These are phyloP conservation scores for Pagetopsis macropterus DNA, from an alignment of 2,797 vertebrate species.

Conservation along the genomic window DNA sequence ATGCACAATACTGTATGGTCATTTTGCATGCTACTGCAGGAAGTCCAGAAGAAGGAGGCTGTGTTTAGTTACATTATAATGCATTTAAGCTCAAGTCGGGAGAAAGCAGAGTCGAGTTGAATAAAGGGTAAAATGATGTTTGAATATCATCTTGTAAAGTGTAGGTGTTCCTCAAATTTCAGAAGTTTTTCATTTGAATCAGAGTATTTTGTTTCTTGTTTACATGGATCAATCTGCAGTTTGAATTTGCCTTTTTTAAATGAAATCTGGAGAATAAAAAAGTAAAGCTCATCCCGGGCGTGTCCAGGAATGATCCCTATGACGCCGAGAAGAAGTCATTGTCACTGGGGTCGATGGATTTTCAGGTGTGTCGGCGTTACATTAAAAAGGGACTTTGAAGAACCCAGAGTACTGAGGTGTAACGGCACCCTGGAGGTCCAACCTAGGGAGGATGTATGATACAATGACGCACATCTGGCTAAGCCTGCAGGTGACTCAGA, in stretches of 20 bases:
- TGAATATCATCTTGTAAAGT: no score
- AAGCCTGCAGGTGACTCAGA: conserved; percentile 33
- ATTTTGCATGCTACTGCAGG: background rate
- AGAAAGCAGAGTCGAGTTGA: no score
- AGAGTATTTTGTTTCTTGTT: background rate
- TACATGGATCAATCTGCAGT: background rate
- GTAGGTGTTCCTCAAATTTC: no score
- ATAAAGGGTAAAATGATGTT: no score
- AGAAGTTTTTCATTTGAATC: background rate
- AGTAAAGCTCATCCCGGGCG: background rate
- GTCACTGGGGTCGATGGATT: conserved; percentile 8
- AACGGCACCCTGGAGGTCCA: conserved; percentile 22
- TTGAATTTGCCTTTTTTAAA: background rate
- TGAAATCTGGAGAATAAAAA: background rate
- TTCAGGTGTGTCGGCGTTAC: background rate
- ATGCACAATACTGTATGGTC: background rate
- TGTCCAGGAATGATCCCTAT: background rate
- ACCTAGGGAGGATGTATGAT: conserved; percentile 11
- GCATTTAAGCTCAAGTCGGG: no score
- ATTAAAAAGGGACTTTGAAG: conserved; percentile 6
- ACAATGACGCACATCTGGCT: conserved; percentile 41
- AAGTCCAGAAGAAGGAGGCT: no score
- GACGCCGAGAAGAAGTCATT: background rate
- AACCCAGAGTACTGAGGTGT: conserved; percentile 34
- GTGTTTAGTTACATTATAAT: no score